phyloP scores from a whole-genome alignment of 1,140 invertebrate genomes.

The Dermatophagoides farinae region DNA sequence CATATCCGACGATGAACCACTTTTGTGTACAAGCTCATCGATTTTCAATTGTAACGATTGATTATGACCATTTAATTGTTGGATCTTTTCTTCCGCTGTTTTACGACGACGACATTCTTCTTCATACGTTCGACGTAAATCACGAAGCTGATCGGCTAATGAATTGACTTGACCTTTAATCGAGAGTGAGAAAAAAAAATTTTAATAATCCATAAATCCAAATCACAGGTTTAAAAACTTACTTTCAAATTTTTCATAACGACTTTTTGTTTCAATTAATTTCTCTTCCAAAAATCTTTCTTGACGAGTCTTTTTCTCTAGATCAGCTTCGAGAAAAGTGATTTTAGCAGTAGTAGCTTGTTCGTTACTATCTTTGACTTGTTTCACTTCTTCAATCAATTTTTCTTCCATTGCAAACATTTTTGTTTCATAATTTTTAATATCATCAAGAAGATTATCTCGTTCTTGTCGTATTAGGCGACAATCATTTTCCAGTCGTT shows the following conservation, averaged over 20 bases:
- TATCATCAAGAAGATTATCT: slow-evolving; percentile 7
- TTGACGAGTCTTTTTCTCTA: neutral
- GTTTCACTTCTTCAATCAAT: slow-evolving; percentile 9
- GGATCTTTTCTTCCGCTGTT: slow-evolving; percentile 9
- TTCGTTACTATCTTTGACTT: neutral
- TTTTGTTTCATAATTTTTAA: slow-evolving; percentile 10
- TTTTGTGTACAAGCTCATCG: slow-evolving; percentile 14
- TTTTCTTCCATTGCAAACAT: slow-evolving; percentile 9
- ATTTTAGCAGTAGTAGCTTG: neutral
- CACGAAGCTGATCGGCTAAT: slow-evolving; percentile 7
- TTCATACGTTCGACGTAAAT: slow-evolving; percentile 4
- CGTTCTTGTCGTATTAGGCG: neutral
- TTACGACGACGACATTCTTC: slow-evolving; percentile 13
- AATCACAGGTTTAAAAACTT: neutral
- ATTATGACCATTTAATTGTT: neutral
- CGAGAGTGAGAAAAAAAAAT: neutral
- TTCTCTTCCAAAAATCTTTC: neutral
- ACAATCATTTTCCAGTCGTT: neutral
- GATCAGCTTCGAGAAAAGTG: slow-evolving; percentile 6
- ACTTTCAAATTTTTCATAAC: slow-evolving; percentile 12
- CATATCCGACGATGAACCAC: slow-evolving; percentile 10
- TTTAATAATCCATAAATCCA: too few relatives aligned
- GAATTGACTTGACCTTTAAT: slow-evolving; percentile 11
- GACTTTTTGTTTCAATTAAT: neutral
- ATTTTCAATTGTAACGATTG: slow-evolving; percentile 11